Conservation (phyloP, 2,888 invertebrate genomes). For the Cosmia trapezina region DNA sequence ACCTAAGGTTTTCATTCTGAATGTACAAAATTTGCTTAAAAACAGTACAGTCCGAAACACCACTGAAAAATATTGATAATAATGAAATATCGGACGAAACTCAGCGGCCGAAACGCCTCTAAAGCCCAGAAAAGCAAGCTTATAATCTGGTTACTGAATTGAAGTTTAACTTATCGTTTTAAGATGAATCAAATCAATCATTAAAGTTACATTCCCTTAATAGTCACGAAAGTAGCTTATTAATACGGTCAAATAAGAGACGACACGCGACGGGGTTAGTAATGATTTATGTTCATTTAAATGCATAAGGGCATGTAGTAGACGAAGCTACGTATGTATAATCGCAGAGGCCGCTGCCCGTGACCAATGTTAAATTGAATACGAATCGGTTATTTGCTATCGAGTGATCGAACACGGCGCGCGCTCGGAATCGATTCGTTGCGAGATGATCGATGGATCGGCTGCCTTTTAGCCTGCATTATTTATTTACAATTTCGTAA, state of each 20-base stretch:
- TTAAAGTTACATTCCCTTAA: not conserved
- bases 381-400: constrained; percentile 80
- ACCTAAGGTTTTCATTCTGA: too few relatives aligned
- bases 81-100: too few relatives aligned
- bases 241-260: constrained; percentile 55
- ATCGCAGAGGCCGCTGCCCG: constrained; percentile 78
- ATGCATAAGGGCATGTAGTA: constrained; percentile 75
- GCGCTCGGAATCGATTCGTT: constrained; percentile 79
- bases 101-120: too few relatives aligned
- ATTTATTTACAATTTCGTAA: constrained; percentile 53
- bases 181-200: constrained; percentile 11
- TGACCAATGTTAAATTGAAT: constrained; percentile 86
- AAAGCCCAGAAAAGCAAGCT: not conserved
- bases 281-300: constrained; percentile 84
- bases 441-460: constrained; percentile 77
- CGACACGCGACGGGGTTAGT: constrained; percentile 58
- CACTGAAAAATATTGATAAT: too few relatives aligned
- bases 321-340: constrained; percentile 67
- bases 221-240: constrained; percentile 10
- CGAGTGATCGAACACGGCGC: constrained; percentile 75
- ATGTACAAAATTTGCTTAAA: too few relatives aligned
- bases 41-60: too few relatives aligned
- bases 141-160: not conserved
- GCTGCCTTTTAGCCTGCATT: constrained; percentile 47
- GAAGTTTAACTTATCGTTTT: constrained; percentile 12